Evolutionary conservation across 2,113 vertebrate species (phyloP), one percentile per base, ranked within the genome.

Genomic region (Hippocampus barbouri): DNA sequence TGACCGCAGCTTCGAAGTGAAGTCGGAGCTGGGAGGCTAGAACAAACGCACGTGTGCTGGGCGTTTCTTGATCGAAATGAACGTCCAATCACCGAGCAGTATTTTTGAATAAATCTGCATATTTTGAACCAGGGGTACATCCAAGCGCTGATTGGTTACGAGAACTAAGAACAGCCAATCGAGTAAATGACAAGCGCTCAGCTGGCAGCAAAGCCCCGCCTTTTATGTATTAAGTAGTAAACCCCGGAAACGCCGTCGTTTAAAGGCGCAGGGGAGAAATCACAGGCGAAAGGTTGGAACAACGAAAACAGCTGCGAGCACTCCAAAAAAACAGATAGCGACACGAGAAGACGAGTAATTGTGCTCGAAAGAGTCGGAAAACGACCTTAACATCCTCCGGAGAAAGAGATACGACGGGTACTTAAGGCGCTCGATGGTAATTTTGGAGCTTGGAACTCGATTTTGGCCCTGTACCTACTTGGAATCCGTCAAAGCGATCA

Each of bases 11-110:
- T 20, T 11, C 9, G 15, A 34, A 51, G n/a, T n/a, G 18, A 57
- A 21, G 25, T 65, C 66, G 67, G 59, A 51, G 80, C 75, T 83
- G 78, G 85, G 80, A 83, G 80, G 85, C 38, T 79, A 75, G 67
- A 79, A n/a, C 41, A 87, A 88, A 86, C 88, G 90, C 92, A 92
- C 92, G 92, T 93, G 92, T 90, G 92, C 85, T 89, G 82, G 92
- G 91, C 86, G 91, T 80, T 49, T 63, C 77, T 69, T 40, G 2
- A 5, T 18, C 3, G 74, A 78, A 87, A 74, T 80, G 47, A 3
- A 0, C 0, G 8, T 2, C 91, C 90, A 86, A 90, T 89, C 74
- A 73, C 49, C 0, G 64, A 15, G 18, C 7, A 1, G 43, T 0
- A 40, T 23, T 53, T 79, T n/a, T 77, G 77, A 85, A 91, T 84